Evolutionary conservation across 2,113 vertebrate genomes (phyloP).

Genomic region (Odontesthes bonariensis): DNA sequence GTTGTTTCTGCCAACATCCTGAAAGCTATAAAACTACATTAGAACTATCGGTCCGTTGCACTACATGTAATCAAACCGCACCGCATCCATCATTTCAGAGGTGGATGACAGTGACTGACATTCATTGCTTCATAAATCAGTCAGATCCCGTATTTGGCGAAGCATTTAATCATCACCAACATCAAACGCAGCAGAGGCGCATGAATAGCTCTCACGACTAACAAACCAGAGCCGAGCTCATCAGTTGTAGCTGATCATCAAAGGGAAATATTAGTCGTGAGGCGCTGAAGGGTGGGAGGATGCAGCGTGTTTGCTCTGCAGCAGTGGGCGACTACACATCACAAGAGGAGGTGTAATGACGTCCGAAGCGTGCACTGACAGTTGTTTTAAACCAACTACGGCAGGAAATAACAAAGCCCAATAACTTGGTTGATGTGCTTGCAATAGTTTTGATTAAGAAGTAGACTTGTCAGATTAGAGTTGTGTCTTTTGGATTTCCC

Average conservation of each 20-base stretch:
- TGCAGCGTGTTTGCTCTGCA: neutral
- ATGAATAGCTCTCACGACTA: too few species aligned
- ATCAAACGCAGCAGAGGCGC: neutral
- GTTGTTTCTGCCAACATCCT: slow-evolving; percentile 1
- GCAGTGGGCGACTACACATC: neutral
- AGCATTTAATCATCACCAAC: neutral
- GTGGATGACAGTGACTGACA: neutral
- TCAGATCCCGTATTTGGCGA: neutral
- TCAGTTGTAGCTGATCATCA: slow-evolving; percentile 18
- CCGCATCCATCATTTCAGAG: neutral
- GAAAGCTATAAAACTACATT: neutral
- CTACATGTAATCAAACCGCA: slow-evolving; percentile 11
- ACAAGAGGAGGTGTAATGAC: neutral
- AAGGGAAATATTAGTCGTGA: slow-evolving; percentile 2
- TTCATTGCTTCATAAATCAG: neutral
- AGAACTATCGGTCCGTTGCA: too few species aligned
- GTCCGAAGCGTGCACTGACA: neutral
- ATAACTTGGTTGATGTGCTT: too few species aligned
- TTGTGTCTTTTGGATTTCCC: neutral
- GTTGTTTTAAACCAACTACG: neutral
- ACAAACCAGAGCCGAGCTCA: slow-evolving; percentile 2
- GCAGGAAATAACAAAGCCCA: neutral
- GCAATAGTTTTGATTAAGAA: too few species aligned
- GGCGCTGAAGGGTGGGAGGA: slow-evolving; percentile 31
- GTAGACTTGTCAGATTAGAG: too few species aligned